These are phyloP conservation scores for Dinocampus coccinellae DNA, from an alignment of 2,888 invertebrate species.

Conservation along the genomic window DNA sequence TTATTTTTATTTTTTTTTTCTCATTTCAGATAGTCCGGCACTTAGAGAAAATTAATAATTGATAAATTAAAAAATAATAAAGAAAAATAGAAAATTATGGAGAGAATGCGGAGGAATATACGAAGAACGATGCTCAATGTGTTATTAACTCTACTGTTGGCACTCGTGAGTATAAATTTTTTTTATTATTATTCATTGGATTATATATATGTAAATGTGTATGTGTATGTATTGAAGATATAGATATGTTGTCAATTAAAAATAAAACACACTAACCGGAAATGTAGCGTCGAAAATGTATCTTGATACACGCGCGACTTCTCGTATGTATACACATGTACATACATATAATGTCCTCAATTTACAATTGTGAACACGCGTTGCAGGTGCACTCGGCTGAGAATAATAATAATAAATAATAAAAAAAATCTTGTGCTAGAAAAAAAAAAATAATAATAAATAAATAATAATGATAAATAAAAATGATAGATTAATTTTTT, in stretches of 20 bases:
- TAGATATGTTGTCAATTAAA: not conserved
- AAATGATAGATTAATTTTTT: not conserved
- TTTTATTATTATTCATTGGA: not conserved
- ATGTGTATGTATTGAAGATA: not conserved
- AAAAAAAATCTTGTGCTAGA: conserved; percentile 24
- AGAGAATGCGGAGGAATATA: conserved; percentile 66
- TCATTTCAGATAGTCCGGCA: not conserved
- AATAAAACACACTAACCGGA: conserved; percentile 1
- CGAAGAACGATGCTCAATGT: conserved; percentile 60
- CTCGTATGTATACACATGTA: not conserved
- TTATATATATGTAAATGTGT: not conserved
- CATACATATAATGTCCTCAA: conserved; percentile 13
- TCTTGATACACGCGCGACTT: conserved; percentile 13
- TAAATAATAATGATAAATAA: too few species aligned
- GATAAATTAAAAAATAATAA: conserved; percentile 45
- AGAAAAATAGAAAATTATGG: conserved; percentile 56
- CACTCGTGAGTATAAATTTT: conserved; percentile 58
- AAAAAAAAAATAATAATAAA: conserved; percentile 10
- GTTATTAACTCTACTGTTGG: conserved; percentile 61
- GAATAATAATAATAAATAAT: too few species aligned
- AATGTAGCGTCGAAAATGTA: conserved; percentile 7
- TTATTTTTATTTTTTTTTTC: conserved; percentile 19
- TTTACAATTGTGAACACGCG: conserved; percentile 7
- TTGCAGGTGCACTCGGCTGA: conserved; percentile 27
- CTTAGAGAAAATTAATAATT: not conserved